Conservation (phyloP, 2,113 vertebrate genomes). For the Smithornis capensis region DNA sequence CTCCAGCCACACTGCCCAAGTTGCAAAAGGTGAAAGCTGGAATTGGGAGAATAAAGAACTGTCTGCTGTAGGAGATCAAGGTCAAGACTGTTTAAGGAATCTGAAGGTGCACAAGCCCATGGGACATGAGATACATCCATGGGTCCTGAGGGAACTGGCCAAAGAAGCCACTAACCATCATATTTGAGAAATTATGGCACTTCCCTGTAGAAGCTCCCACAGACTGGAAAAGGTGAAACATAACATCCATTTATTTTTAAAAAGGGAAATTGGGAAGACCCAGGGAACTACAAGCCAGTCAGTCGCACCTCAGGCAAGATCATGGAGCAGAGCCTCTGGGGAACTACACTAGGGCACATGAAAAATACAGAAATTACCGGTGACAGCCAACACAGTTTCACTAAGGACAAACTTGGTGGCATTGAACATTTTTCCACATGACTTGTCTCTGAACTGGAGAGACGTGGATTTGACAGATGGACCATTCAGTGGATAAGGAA, state of each 20-base stretch:
- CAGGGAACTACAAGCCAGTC: background rate
- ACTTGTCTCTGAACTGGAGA: background rate
- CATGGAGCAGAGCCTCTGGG: background rate
- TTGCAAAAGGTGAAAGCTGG: too few species aligned
- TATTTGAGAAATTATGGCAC: background rate
- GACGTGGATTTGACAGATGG: background rate
- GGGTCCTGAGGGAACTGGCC: background rate
- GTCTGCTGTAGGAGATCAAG: background rate
- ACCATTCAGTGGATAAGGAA: background rate
- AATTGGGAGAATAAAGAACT: background rate
- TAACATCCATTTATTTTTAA: background rate
- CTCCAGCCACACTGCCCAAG: background rate
- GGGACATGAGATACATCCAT: background rate
- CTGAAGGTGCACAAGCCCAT: background rate
- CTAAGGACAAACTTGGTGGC: background rate
- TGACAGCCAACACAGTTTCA: background rate
- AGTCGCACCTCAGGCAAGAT: background rate
- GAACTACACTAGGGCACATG: background rate
- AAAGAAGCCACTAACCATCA: background rate
- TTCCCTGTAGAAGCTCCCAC: background rate
- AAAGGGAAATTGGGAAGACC: background rate
- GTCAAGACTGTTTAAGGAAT: accelerated
- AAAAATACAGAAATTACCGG: background rate
- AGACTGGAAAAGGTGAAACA: background rate
- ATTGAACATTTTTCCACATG: background rate